Evolutionary conservation across 2,888 invertebrate species (phyloP).

Genomic region (Uloborus plumipes): DNA sequence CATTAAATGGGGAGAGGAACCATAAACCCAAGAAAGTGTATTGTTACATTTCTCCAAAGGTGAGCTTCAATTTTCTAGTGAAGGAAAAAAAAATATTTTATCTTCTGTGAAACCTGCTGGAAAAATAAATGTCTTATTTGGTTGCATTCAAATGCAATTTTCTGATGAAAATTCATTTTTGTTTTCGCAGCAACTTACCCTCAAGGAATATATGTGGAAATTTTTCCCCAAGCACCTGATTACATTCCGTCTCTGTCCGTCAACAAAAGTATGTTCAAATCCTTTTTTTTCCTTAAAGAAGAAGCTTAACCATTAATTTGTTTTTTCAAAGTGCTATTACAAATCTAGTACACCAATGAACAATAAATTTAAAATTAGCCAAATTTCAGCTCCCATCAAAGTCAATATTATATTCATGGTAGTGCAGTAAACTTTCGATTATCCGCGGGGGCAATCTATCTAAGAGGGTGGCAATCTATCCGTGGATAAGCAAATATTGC

Average conservation of each 20-base stretch:
- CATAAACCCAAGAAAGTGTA: constrained; percentile 88
- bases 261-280: constrained; percentile 81
- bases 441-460: no score
- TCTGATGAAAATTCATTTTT: constrained; percentile 15
- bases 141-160: background rate
- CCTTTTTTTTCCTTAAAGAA: background rate
- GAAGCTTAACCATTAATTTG: background rate
- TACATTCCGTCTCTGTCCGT: constrained; percentile 92
- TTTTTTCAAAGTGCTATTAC: background rate
- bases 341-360: background rate
- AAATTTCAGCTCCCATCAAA: constrained; percentile 9
- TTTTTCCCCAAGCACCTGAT: constrained; percentile 92
- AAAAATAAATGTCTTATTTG: no score
- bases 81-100: no score
- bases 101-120: no score
- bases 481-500: no score
- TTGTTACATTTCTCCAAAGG: constrained; percentile 89
- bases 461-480: no score
- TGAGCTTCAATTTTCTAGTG: constrained; percentile 56
- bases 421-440: no score
- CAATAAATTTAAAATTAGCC: background rate
- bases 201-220: constrained; percentile 93
- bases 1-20: constrained; percentile 77
- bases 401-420: no score
- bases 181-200: constrained; percentile 79